Evolutionary conservation across 2,888 invertebrate species (phyloP), one percentile per base, ranked within the genome.

Genomic region (Asteroscopus sphinx): DNA sequence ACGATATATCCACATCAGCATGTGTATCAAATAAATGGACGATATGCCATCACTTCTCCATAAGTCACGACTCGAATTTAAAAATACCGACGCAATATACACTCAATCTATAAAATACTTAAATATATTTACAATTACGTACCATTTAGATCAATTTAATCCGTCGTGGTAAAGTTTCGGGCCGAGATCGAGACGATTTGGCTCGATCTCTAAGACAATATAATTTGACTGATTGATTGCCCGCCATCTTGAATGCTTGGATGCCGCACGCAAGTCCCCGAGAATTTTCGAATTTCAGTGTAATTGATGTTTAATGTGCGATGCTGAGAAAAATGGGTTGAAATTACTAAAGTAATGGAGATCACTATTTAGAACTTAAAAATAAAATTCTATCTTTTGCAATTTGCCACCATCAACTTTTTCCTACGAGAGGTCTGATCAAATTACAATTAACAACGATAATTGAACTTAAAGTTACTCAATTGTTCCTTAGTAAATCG

Each of bases 181-280:
- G 80, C 59, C 68, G 32, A 63, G 63, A 64, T 64, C 68, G 68
- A 66, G 74, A 73, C 88, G 84, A 89, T 90, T 89, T 88, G 80
- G 86, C 77, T 63, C 85, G 83, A 84, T 88, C 85, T 81, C 85
- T 86, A 86, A 91, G 93, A 93, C 93, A 92, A 91, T 90, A 89
- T 93, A 93, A 92, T 92, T 92, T 88, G 92, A 89, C 91, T 92
- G 92, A 92, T 90, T 91, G 92, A 93, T 92, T 81, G 90, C 79
- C 78, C 35, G 52, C 68, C 58, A 71, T 73, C 59, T 49, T 65
- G 66, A 15, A 57, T 25, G 33, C 58, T 51, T 33, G 57, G 13
- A 61, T 51, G 44, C 47, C 61, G 58, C 75, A 76, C 76, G 73
- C 76, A 68, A 68, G 63, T 68, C 63, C 60, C 55, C 60, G n/a